Conservation (phyloP, 2,113 vertebrate species). For the Etia nguti region DNA sequence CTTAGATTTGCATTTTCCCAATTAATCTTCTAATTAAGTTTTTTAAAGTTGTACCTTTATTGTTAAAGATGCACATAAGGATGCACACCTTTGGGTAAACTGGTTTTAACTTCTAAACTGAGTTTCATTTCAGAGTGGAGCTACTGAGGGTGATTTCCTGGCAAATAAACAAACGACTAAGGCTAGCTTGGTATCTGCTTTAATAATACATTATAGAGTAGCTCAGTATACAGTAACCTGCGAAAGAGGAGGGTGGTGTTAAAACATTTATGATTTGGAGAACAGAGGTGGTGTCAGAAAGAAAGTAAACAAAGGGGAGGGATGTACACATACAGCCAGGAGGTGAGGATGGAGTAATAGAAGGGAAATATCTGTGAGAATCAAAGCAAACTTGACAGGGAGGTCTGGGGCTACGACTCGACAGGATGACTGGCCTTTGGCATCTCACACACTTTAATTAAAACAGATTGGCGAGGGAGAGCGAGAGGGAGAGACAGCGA, state of each 20-base stretch:
- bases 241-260: neutral
- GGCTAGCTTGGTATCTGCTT: neutral
- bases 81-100: neutral
- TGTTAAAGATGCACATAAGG: neutral
- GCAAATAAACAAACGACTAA: neutral
- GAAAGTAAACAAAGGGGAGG: neutral
- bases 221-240: neutral
- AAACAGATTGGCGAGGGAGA: constrained; percentile 52
- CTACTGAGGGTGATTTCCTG: neutral
- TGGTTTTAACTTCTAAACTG: neutral
- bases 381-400: constrained; percentile 57
- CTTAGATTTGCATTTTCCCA: neutral
- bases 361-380: constrained; percentile 20
- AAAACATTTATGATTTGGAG: neutral
- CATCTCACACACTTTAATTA: constrained; percentile 67
- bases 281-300: neutral
- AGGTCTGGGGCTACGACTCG: constrained; percentile 11
- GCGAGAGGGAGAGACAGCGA: neutral
- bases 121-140: neutral
- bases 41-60: neutral
- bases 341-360: neutral
- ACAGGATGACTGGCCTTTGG: constrained; percentile 56
- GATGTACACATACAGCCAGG: neutral
- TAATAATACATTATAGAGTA: neutral
- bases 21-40: neutral